phyloP scores from a whole-genome alignment of 2,113 vertebrate genomes.

The Thalassoma bifasciatum region DNA sequence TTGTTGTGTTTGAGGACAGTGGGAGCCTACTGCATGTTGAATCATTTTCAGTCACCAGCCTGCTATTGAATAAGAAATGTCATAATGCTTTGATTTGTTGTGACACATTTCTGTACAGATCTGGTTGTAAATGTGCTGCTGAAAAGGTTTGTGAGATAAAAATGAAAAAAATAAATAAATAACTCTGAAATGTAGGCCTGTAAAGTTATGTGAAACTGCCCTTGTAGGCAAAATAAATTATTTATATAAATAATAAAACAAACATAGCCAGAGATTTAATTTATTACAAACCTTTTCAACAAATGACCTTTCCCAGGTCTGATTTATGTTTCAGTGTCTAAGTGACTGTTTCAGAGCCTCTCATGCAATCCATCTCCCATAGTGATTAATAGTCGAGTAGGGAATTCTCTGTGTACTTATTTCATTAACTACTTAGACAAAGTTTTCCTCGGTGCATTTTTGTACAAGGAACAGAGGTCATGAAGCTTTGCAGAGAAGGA shows the following conservation, averaged over 20 bases:
- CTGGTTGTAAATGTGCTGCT: constrained; percentile 35
- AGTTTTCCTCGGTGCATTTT: constrained; percentile 65
- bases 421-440: constrained; percentile 64
- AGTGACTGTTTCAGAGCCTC: constrained; percentile 50
- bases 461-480: constrained; percentile 52
- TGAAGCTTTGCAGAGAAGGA: constrained; percentile 54
- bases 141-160: constrained; percentile 33
- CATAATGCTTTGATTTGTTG: constrained; percentile 27
- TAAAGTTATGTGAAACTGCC: constrained; percentile 8
- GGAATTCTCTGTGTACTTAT: constrained; percentile 55
- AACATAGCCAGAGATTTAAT: constrained; percentile 25
- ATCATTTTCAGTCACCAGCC: constrained; percentile 45
- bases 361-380: constrained; percentile 53
- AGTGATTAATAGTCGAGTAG: constrained; percentile 65
- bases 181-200: neutral
- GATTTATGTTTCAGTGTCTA: constrained; percentile 58
- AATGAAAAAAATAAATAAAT: no score
- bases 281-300: constrained; percentile 36
- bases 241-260: no score
- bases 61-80: constrained; percentile 44
- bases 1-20: constrained; percentile 37
- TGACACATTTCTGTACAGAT: constrained; percentile 36
- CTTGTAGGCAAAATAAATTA: constrained; percentile 25
- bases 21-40: constrained; percentile 62
- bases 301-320: constrained; percentile 41